Base-by-base conservation (phyloP, 2,888 invertebrate genomes). In the Cepaea hortensis region DNA sequence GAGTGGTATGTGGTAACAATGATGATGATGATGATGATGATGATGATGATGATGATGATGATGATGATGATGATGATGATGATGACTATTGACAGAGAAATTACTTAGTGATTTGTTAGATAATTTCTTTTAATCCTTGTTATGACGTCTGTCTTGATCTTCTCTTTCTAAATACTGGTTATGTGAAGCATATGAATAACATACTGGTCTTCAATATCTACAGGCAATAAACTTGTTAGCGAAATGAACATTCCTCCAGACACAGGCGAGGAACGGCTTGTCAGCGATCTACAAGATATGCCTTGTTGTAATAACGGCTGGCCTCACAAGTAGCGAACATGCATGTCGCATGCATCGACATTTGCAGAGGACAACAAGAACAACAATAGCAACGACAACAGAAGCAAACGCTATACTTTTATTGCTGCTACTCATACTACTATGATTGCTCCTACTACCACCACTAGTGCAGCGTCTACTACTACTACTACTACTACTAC, bases 1-100 rank as follows among this genome's bases (percentile, higher is more conserved):
- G 35, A 6, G 68, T 6, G 6, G 18, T 1, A 20, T 13, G n/a
- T 68, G 68, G n/a, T 68, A n/a, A 18, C 20, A 0, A 80, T 55
- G 80, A 80, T 80, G 80, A 80, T 55, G 80, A 80, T 35, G 55
- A 80, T 80, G 80, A 80, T 61, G 80, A 55, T 80, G 80, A 50
- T 50, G 55, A 80, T 80, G 80, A 80, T 80, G 80, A 80, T 50
- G 80, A 50, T 50, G 55, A 80, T 80, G 80, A 80, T 80, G 80
- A 9, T 80, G 80, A 23, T 50, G 55, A 80, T 80, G 80, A 9
- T 80, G 80, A 9, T 80, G 80, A 35, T 50, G 55, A 80, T 68
- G 68, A 18, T 18, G 18, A 68, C n/a, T 15, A 68, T 68, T 35
- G 35, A 35, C 35, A 35, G 35, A 35, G 35, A 35, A 35, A 35